Conservation (phyloP, 2,888 invertebrate genomes). For the Drosophila leonis region DNA sequence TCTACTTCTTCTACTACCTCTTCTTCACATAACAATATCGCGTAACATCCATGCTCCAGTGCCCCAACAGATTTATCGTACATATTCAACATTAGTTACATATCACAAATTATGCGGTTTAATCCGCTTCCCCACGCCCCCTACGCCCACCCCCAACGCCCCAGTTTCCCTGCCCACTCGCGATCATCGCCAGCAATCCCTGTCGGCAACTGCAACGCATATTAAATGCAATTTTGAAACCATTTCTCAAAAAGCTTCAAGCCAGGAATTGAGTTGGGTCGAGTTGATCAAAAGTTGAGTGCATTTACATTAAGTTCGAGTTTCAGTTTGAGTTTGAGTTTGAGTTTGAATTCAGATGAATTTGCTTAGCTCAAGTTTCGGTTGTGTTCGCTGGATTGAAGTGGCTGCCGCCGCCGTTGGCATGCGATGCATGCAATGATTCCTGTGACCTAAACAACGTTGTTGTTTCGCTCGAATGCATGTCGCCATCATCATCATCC, state of each 20-base stretch:
- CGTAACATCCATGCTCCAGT: constrained; percentile 10
- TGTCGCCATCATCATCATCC: constrained; percentile 55
- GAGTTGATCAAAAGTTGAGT: constrained; percentile 21
- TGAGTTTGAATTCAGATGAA: background rate
- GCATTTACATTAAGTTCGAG: constrained; percentile 11
- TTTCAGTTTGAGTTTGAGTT: constrained; percentile 5
- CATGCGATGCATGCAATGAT: constrained; percentile 49
- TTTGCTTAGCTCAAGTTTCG: constrained; percentile 17
- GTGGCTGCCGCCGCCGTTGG: constrained; percentile 49
- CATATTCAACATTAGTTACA: constrained; percentile 61
- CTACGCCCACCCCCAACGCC: background rate
- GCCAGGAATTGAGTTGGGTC: constrained; percentile 3
- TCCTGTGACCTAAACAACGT: constrained; percentile 68
- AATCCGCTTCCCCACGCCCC: constrained; percentile 8
- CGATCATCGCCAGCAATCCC: background rate
- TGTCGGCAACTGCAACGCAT: constrained; percentile 5
- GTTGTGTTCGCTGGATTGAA: constrained; percentile 42
- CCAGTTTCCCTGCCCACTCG: background rate
- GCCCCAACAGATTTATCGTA: constrained; percentile 18
- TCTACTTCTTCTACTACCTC: background rate
- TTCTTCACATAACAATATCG: constrained; percentile 34
- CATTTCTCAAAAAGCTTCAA: constrained; percentile 41
- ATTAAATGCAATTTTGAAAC: constrained; percentile 71
- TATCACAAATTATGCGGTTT: constrained; percentile 54
- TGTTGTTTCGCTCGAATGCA: constrained; percentile 72